These are phyloP conservation scores for Diadegma fenestrale DNA, from an alignment of 2,888 invertebrate species.

Conservation along the genomic window DNA sequence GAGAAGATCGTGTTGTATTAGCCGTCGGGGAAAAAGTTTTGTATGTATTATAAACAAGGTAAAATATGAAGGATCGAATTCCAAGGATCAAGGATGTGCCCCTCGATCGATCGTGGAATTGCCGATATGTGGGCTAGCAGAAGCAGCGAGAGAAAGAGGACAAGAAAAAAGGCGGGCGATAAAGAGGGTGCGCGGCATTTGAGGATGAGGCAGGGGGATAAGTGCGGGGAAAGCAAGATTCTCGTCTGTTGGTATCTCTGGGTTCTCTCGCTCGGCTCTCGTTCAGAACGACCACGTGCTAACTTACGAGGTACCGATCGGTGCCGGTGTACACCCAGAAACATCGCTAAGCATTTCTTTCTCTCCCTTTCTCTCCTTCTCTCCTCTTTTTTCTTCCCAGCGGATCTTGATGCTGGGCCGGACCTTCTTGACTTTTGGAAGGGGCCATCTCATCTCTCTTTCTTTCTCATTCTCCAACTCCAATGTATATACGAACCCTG, in stretches of 20 bases:
- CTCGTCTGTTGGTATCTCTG: conserved; percentile 63
- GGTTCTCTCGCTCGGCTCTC: conserved; percentile 61
- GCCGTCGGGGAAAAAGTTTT: not conserved
- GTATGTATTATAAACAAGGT: not conserved
- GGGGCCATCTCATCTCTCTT: conserved; percentile 50
- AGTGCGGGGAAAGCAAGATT: conserved; percentile 34
- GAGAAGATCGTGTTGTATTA: too few relatives aligned
- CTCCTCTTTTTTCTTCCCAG: conserved; percentile 52
- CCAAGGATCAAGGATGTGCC: conserved; percentile 1
- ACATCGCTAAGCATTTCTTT: conserved; percentile 61
- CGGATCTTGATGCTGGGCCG: conserved; percentile 58
- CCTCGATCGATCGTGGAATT: conserved; percentile 42
- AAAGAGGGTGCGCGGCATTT: not conserved
- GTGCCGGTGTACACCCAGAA: conserved; percentile 61
- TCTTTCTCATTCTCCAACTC: conserved; percentile 58
- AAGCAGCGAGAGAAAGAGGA: not conserved
- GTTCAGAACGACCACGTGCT: conserved; percentile 80
- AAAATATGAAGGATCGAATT: conserved; percentile 12
- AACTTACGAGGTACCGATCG: conserved; percentile 83
- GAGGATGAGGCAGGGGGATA: not conserved
- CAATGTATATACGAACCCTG: conserved; percentile 28
- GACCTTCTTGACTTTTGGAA: conserved; percentile 58
- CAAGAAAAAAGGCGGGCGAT: not conserved
- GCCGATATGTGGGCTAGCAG: conserved; percentile 26
- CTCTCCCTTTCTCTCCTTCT: conserved; percentile 69